Evolutionary conservation across 2,888 invertebrate genomes (phyloP).

Genomic region (Cephus rjabovi): DNA sequence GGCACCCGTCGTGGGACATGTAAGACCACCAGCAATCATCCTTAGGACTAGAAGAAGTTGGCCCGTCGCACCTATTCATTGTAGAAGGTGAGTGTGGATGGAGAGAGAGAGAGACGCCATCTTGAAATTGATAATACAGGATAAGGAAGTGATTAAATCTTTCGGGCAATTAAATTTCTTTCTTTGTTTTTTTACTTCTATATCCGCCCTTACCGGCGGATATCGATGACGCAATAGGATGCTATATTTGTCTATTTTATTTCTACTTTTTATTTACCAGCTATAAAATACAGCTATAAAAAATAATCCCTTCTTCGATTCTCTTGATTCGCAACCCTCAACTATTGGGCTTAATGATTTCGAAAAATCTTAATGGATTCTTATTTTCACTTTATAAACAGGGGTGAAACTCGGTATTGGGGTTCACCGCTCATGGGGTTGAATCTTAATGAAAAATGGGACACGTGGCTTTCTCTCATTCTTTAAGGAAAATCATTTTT

Average conservation of each 20-base stretch:
- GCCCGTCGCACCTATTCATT: conserved; percentile 80
- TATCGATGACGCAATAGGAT: background rate
- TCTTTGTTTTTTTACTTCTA: too few relatives aligned
- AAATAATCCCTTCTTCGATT: too few relatives aligned
- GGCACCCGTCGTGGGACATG: conserved; percentile 76
- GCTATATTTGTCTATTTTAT: conserved; percentile 11
- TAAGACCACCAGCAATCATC: conserved; percentile 71
- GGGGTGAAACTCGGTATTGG: too few relatives aligned
- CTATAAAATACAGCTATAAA: too few relatives aligned
- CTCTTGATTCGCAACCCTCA: background rate
- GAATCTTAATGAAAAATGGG: too few relatives aligned
- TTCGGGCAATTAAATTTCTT: background rate
- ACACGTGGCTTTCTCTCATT: too few relatives aligned
- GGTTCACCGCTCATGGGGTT: too few relatives aligned
- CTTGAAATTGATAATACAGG: conserved; percentile 4
- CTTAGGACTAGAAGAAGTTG: conserved; percentile 79
- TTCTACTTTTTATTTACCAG: background rate
- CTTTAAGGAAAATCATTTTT: too few relatives aligned
- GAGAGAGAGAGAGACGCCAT: background rate
- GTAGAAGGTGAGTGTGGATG: conserved; percentile 71
- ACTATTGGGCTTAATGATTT: background rate
- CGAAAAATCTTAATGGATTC: background rate
- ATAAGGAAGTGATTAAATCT: background rate
- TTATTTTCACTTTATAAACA: background rate
- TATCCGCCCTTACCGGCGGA: too few relatives aligned